Evolutionary conservation across 2,113 vertebrate species (phyloP).

Genomic region (Ochotona princeps): DNA sequence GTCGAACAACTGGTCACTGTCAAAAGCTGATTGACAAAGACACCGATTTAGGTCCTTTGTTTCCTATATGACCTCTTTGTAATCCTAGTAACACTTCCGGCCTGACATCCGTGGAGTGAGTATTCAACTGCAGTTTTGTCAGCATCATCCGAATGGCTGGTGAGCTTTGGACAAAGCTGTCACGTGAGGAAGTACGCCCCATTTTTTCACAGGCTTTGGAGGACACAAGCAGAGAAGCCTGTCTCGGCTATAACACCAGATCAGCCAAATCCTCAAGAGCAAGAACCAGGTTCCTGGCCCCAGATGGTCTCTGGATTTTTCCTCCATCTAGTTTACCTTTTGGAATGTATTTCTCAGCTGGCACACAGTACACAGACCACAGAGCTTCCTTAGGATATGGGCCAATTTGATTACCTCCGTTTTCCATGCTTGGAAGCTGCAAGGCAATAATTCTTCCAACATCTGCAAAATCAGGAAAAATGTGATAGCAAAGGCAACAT

Average conservation of each 20-base stretch:
- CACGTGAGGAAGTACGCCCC: fast-evolving
- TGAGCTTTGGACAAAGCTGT: neutral
- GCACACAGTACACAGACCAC: neutral
- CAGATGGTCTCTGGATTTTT: neutral
- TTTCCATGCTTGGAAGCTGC: constrained; percentile 38
- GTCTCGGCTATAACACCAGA: neutral
- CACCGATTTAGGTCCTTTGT: too few relatives aligned
- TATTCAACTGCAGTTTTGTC: neutral
- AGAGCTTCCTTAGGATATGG: neutral
- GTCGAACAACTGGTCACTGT: neutral
- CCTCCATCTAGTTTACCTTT: neutral
- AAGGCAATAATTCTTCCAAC: constrained; percentile 13
- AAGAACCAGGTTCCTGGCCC: neutral
- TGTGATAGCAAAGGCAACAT: neutral
- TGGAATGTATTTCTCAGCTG: neutral
- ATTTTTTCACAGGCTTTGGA: neutral
- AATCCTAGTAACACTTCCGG: neutral
- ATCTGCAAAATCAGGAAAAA: constrained; percentile 11
- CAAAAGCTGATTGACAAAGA: neutral
- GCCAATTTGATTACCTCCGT: constrained; percentile 50
- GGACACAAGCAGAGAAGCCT: neutral
- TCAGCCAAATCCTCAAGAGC: neutral
- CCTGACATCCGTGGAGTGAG: neutral
- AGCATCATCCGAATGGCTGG: neutral
- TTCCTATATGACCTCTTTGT: neutral